A percentile compares a stretch with the other conserved stretches of the same genome.
These are phyloP conservation scores for Zoanthus sociatus DNA, from an alignment of 92 coral and sea anemone species.

Conservation along the genomic window DNA sequence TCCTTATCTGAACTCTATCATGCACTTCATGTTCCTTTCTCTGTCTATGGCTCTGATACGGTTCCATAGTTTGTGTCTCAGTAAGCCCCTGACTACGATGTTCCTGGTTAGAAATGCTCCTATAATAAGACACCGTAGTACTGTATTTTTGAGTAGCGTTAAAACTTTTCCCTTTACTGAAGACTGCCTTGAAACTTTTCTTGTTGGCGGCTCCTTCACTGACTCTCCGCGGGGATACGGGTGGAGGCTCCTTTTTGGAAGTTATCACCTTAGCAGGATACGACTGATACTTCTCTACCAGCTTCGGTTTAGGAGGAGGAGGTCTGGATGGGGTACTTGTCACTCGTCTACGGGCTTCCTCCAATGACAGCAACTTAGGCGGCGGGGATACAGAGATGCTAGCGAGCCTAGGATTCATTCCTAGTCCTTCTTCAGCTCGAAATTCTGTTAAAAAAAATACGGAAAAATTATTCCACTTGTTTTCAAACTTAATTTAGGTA, in stretches of 20 bases:
- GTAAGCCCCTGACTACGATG: not conserved
- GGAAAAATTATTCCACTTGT: not conserved
- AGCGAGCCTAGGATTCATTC: conserved; percentile 84
- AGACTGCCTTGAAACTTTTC: conserved; percentile 69
- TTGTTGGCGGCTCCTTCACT: conserved; percentile 57
- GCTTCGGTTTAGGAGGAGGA: conserved; percentile 55
- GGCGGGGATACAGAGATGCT: conserved; percentile 94
- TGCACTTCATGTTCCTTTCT: conserved; percentile 11
- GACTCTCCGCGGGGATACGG: conserved; percentile 56
- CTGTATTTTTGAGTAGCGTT: conserved; percentile 67
- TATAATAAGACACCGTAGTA: conserved; percentile 66
- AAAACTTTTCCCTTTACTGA: conserved; percentile 68
- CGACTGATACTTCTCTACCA: conserved; percentile 54
- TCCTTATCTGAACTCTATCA: not conserved
- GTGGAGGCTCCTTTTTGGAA: conserved; percentile 58
- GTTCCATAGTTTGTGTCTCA: not conserved
- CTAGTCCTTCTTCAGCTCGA: conserved; percentile 52
- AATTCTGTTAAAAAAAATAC: conserved; percentile 24
- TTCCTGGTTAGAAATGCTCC: conserved; percentile 54
- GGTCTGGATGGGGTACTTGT: conserved; percentile 73
- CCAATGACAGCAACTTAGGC: conserved; percentile 91
- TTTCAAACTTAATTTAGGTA: not conserved
- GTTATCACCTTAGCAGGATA: conserved; percentile 49
- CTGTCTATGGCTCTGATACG: conserved; percentile 28
- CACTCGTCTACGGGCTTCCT: conserved; percentile 96